Base-by-base conservation (phyloP, 1,140 invertebrate species). In the Zaprionus gabonicus region DNA sequence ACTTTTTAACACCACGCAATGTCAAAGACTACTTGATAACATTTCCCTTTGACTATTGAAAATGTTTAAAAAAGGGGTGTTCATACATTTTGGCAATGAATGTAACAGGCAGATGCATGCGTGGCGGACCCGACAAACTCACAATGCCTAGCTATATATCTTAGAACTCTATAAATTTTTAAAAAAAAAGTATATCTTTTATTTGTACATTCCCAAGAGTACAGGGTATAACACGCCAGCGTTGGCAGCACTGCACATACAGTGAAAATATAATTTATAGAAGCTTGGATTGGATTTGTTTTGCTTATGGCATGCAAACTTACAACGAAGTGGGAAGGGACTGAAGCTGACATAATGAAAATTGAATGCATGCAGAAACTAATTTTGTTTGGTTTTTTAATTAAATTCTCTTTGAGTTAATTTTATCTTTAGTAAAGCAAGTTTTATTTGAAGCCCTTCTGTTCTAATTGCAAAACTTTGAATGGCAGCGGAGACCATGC, bases 401-500 rank as follows among this genome's bases (percentile, higher is more conserved):
- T 46, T 46, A 46, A 17, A 46, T 7, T 7, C n/a, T 46, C n/a
- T 17, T 9, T 17, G 6, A 20, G 25, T 51, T 13, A 2, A 3
- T 23, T 23, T 13, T 51, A 23, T 20, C 9, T 51, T 12, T 4
- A 51, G 12, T 51, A 0, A 51, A 25, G 1, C 9, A 51, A 51
- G 1, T 46, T 46, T 10, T 17, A 46, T 46, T 46, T 46, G 41
- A 46, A 46, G 41, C n/a, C 41, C 7, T 34, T 10, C 6, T 17
- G n/a, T 46, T 46, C 17, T 17, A 55, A 44, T 68, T 60, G 34
- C 1, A 68, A 53, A 73, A 68, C 17, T 73, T 68, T 15, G 49
- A 38, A 15, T 17, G 46, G 20, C 46, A 27, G 38, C 10, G 9
- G 10, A 36, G 20, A 13, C 28, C 13, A 53, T 17, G 20, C 28